Evolutionary conservation across 2,113 vertebrate species (phyloP).

Genomic region (Leucopsar rothschildi): DNA sequence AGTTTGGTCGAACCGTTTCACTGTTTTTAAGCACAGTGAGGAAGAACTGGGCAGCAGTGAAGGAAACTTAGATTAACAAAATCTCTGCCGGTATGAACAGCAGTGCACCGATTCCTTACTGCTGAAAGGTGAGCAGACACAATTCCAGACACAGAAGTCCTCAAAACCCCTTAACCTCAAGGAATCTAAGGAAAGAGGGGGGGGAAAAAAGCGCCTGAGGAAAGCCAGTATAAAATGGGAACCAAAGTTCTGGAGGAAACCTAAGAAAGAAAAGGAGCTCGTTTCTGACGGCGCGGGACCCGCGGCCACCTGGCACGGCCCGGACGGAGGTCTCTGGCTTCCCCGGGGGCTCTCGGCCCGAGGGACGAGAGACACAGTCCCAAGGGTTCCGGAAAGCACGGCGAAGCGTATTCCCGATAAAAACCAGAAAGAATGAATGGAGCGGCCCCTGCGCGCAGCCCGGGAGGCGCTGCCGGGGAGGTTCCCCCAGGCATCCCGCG

Average conservation of each 20-base stretch:
- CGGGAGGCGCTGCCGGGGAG: not conserved
- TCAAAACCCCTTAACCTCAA: not conserved
- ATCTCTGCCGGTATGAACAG: not conserved
- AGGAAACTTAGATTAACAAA: not conserved
- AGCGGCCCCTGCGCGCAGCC: not conserved
- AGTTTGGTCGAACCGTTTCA: fast-evolving
- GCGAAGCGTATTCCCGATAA: fast-evolving
- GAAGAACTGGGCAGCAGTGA: fast-evolving
- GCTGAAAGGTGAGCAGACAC: not conserved
- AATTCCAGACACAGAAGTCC: not conserved
- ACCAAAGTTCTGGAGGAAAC: not conserved
- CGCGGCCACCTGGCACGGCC: not conserved
- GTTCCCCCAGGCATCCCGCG: not conserved
- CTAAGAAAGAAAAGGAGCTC: not conserved
- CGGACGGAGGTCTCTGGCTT: not conserved
- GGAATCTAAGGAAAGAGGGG: fast-evolving
- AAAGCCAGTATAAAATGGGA: fast-evolving
- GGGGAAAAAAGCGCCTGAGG: fast-evolving
- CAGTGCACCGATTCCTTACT: fast-evolving
- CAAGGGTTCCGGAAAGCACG: not conserved
- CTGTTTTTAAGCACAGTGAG: fast-evolving
- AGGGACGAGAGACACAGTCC: not conserved
- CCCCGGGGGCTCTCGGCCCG: not conserved
- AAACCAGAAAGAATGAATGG: not conserved
- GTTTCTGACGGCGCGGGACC: not conserved